Evolutionary conservation across 2,888 invertebrate genomes (phyloP), one percentile per base, ranked within the genome.

Genomic region (Xanthia togata): DNA sequence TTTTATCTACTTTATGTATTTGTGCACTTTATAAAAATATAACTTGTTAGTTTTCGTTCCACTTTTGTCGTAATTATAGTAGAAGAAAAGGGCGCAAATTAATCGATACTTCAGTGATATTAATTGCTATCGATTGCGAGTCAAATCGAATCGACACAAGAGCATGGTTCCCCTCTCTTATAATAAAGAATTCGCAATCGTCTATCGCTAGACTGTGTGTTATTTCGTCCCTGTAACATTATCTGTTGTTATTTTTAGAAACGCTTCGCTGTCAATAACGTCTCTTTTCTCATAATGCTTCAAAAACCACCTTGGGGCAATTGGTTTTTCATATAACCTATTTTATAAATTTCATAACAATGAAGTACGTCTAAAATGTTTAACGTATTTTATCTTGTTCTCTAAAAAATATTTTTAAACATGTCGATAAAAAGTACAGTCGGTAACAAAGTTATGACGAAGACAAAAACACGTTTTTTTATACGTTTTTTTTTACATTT

Each of bases 221-320:
- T 91, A 93, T 93, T 93, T 92, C 92, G 91, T 93, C 91, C 92
- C 83, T 72, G 84, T 89, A 86, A 90, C 88, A 88, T 86, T 92
- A 90, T 91, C 91, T 93, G 93, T 94, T 94, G 93, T 92, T 90
- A 88, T 87, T 83, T 83, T 57, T 79, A 64, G 76, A 76, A 12
- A 68, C 26, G 87, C 88, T 86, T 87, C 59, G 77, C 83, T 82
- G 76, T 82, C 47, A 81, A 83, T 83, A 87, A 86, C 79, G 68
- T 67, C n/a, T 69, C 73, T 73, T 67, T 72, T 60, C 47, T 23
- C 31, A n/a, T 74, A 68, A 74, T 69, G 87, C 83, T 86, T 87
- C 60, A 47, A 55, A 79, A 79, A 77, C 65, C 60, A 62, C 67
- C 79, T 82, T 85, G 87, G 82, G 88, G 87, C 70, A 76, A 79